phyloP scores from a whole-genome alignment of 2,797 vertebrate species.

The Platyrinchus mystaceus region DNA sequence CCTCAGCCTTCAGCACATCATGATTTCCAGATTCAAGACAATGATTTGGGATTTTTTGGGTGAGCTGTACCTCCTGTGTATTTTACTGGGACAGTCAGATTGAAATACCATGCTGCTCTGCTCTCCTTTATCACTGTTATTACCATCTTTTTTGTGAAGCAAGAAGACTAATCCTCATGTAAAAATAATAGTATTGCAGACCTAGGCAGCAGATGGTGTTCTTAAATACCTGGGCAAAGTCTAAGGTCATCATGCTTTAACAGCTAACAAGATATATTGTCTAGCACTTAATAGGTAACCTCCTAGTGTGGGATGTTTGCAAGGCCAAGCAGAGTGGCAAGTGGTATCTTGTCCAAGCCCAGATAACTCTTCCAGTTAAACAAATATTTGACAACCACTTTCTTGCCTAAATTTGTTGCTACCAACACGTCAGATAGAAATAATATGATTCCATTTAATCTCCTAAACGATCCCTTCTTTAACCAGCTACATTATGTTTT shows the following conservation, averaged over 20 bases:
- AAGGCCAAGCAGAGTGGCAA: neutral
- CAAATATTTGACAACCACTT: conserved; percentile 46
- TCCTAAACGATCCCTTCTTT: neutral
- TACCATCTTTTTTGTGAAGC: conserved; percentile 56
- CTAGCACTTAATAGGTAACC: conserved; percentile 63
- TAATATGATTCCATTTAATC: conserved; percentile 2
- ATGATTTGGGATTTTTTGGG: neutral
- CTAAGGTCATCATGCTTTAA: conserved; percentile 67
- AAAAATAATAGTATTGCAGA: conserved; percentile 49
- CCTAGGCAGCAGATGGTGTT: conserved; percentile 65
- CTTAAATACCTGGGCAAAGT: conserved; percentile 71
- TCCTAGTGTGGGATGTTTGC: conserved; percentile 34
- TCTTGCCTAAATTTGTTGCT: conserved; percentile 50
- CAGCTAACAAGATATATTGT: conserved; percentile 65
- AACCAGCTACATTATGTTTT: neutral
- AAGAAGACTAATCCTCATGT: conserved; percentile 59
- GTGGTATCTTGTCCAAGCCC: conserved; percentile 8
- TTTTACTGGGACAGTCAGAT: neutral
- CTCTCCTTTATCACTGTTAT: conserved; percentile 29
- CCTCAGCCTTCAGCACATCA: neutral
- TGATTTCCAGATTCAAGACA: neutral
- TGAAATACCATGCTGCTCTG: conserved; percentile 42
- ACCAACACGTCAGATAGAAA: conserved; percentile 4
- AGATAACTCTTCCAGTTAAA: conserved; percentile 11
- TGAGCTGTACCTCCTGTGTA: neutral